Percentiles rank a stretch among this genome's conserved stretches.
Conservation (phyloP, 2,797 vertebrate species). For the Schizopygopsis malacanthus region DNA sequence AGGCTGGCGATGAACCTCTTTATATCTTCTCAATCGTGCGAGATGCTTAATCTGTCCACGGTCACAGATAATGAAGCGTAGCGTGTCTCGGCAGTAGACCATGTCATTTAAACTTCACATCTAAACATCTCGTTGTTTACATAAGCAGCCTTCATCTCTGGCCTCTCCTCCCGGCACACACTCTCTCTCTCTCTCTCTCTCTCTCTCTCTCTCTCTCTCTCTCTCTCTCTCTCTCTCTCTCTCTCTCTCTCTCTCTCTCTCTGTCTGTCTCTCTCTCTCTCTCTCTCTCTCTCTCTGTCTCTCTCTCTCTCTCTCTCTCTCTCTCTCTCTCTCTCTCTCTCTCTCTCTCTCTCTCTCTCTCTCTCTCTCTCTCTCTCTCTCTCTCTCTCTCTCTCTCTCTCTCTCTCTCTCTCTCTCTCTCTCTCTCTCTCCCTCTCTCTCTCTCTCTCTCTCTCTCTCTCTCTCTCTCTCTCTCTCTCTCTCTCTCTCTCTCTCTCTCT, state of each 20-base stretch:
- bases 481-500: no score
- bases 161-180: constrained; percentile 30
- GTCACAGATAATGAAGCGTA: constrained; percentile 63
- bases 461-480: no score
- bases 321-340: not conserved
- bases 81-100: constrained; percentile 69
- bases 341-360: no score
- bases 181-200: constrained; percentile 3
- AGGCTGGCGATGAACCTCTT: constrained; percentile 21
- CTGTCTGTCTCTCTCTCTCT: no score
- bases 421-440: no score
- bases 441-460: no score
- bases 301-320: not conserved
- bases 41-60: constrained; percentile 69
- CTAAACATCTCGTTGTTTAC: constrained; percentile 21
- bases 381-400: no score
- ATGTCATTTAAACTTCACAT: constrained; percentile 67
- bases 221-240: no score
- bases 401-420: no score
- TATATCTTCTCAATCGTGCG: constrained; percentile 51
- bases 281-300: not conserved
- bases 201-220: not conserved
- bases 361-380: no score
- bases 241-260: no score
- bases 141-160: constrained; percentile 38